Evolutionary conservation across 2,797 vertebrate genomes (phyloP).

Genomic region (Remorina albescens): DNA sequence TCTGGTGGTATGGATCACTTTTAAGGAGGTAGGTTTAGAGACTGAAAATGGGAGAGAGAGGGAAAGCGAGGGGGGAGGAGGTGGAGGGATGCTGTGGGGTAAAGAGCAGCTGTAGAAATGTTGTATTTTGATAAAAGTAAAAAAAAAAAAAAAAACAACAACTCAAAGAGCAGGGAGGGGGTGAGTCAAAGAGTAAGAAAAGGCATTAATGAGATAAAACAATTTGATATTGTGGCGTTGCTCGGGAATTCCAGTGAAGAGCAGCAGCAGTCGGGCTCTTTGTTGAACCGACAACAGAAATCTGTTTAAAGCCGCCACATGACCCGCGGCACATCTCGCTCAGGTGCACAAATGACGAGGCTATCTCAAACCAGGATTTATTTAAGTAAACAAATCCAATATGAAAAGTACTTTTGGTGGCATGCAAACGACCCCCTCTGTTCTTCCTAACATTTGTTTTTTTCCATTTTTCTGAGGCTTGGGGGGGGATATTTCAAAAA

Average conservation of each 20-base stretch:
- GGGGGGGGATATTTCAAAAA: constrained; percentile 40
- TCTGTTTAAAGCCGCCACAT: constrained; percentile 8
- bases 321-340: not conserved
- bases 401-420: constrained; percentile 18
- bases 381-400: constrained; percentile 15
- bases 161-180: constrained; percentile 20
- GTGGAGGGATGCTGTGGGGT: not conserved
- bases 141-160: too few species aligned
- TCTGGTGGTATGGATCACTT: constrained; percentile 70
- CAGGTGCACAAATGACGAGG: constrained; percentile 24
- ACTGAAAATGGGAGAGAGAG: not conserved
- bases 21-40: constrained; percentile 56
- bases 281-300: constrained; percentile 16
- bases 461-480: too few species aligned
- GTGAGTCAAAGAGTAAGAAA: constrained; percentile 53
- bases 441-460: constrained; percentile 47
- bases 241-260: constrained; percentile 21
- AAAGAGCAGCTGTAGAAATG: constrained; percentile 36
- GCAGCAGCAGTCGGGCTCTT: not conserved
- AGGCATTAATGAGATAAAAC: constrained; percentile 44
- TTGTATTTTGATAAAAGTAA: constrained; percentile 32
- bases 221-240: constrained; percentile 31
- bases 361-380: not conserved
- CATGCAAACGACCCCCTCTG: constrained; percentile 39
- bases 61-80: not conserved